Evolutionary conservation across 2,888 invertebrate genomes (phyloP).

Genomic region (Gortyna flavago): DNA sequence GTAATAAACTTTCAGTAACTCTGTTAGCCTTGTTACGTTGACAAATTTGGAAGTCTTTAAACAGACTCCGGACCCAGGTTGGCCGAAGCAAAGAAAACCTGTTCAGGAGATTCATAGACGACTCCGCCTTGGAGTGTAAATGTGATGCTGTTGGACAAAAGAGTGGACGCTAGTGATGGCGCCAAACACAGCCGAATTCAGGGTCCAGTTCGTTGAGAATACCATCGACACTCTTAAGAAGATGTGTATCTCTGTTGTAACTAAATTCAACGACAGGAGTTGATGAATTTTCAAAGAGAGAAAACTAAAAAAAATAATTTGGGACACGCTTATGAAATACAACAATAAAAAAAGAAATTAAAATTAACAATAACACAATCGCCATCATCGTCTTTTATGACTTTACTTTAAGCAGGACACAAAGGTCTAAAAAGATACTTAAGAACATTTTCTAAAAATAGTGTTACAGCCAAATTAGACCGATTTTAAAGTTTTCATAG

Average conservation of each 20-base stretch:
- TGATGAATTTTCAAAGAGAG: not conserved
- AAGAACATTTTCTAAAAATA: too few species aligned
- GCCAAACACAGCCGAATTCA: not conserved
- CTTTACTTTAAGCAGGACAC: too few species aligned
- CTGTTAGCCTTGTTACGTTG: not conserved
- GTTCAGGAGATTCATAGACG: not conserved
- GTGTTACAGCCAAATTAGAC: too few species aligned
- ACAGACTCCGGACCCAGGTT: too few species aligned
- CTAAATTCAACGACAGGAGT: not conserved
- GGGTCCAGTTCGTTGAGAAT: not conserved
- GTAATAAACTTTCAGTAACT: not conserved
- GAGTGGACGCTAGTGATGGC: not conserved
- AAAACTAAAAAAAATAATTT: too few species aligned
- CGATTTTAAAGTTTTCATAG: too few species aligned
- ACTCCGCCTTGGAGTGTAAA: not conserved
- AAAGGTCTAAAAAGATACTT: too few species aligned
- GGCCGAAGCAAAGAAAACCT: not conserved
- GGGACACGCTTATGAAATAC: too few species aligned
- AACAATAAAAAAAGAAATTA: too few species aligned
- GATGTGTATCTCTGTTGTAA: not conserved
- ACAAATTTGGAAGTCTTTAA: not conserved
- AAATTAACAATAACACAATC: too few species aligned
- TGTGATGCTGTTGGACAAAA: not conserved
- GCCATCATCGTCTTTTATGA: too few species aligned
- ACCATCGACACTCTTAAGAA: not conserved